Percentiles rank a stretch among this genome's conserved stretches.
Conservation (phyloP, 2,797 vertebrate species). For the Anableps anableps region DNA sequence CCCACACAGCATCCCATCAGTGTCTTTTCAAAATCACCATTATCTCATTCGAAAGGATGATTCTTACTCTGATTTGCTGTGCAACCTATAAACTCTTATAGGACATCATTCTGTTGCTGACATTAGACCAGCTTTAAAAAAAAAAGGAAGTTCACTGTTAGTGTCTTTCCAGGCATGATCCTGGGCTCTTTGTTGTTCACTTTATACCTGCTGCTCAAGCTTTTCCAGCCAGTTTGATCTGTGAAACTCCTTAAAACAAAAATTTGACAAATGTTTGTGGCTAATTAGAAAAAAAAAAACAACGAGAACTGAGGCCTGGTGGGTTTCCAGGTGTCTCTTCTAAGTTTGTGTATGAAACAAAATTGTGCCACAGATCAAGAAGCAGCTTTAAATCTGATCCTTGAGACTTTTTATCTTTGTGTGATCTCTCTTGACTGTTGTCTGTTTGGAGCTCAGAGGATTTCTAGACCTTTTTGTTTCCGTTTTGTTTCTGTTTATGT, state of each 20-base stretch:
- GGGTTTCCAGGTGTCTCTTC: slow-evolving; percentile 3
- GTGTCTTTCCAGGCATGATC: slow-evolving; percentile 17
- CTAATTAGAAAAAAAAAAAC: slow-evolving; percentile 16
- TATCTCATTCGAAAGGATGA: slow-evolving; percentile 58
- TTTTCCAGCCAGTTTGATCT: slow-evolving; percentile 45
- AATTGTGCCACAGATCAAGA: slow-evolving; percentile 34
- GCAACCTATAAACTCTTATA: slow-evolving; percentile 60
- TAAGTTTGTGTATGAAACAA: slow-evolving; percentile 1
- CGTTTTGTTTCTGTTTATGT: slow-evolving; percentile 14
- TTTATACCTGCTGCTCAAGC: slow-evolving; percentile 31
- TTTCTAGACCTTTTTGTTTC: slow-evolving; percentile 24
- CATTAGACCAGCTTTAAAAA: slow-evolving; percentile 22
- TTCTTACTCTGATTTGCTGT: slow-evolving; percentile 85
- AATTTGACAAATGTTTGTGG: slow-evolving; percentile 25
- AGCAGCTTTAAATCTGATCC: slow-evolving; percentile 38
- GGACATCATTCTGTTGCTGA: slow-evolving; percentile 23
- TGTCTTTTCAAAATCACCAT: slow-evolving; percentile 47
- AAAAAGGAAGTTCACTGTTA: slow-evolving; percentile 21
- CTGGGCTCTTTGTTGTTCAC: slow-evolving; percentile 31
- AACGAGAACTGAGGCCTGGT: slow-evolving; percentile 12
- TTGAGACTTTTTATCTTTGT: slow-evolving; percentile 22
- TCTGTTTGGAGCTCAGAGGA: slow-evolving; percentile 57
- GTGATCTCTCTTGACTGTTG: slow-evolving; percentile 27
- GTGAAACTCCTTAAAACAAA: slow-evolving; percentile 46
- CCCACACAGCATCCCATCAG: slow-evolving; percentile 28